Conservation (phyloP, 2,113 vertebrate species). For the Cryptomyrus ogoouensis region DNA sequence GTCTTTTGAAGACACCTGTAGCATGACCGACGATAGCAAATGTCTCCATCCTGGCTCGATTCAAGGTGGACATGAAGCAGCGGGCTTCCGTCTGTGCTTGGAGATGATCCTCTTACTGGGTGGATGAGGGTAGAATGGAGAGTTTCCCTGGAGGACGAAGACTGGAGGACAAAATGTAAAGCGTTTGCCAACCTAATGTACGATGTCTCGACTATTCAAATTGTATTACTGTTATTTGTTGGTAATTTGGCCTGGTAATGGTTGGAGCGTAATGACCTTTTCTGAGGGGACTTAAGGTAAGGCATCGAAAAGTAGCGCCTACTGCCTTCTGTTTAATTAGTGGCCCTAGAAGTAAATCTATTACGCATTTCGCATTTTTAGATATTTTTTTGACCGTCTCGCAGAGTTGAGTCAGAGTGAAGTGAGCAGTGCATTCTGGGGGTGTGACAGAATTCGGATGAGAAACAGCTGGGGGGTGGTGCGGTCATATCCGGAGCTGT, state of each 20-base stretch:
- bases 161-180: not conserved
- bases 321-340: not conserved
- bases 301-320: not conserved
- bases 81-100: not conserved
- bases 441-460: not conserved
- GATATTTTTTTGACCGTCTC: not conserved
- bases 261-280: not conserved
- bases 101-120: not conserved
- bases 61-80: not conserved
- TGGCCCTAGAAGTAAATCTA: not conserved
- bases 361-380: not conserved
- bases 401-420: not conserved
- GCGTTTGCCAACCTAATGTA: not conserved
- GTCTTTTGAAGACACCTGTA: not conserved
- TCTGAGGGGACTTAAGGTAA: not conserved
- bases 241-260: not conserved
- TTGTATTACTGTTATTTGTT: not conserved
- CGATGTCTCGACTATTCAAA: not conserved
- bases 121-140: not conserved
- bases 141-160: not conserved
- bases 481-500: not conserved
- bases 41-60: not conserved
- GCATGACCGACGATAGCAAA: not conserved
- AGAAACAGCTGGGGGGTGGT: not conserved
- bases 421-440: not conserved